Evolutionary conservation across 2,797 vertebrate species (phyloP).

Genomic region (Clamator glandarius): DNA sequence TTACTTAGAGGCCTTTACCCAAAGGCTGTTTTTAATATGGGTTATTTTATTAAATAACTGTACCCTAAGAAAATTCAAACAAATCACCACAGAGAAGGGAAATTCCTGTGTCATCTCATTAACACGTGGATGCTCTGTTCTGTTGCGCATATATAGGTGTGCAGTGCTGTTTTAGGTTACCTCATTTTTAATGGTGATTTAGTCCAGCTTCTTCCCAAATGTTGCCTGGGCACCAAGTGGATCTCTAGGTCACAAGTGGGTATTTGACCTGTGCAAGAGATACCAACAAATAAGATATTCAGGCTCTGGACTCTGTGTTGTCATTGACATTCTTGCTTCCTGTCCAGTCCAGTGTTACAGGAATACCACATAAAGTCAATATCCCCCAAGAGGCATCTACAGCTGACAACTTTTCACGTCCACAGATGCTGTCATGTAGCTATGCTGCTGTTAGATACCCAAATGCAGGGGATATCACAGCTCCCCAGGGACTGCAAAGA

Average conservation of each 20-base stretch:
- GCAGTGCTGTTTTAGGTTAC: neutral
- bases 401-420: neutral
- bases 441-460: neutral
- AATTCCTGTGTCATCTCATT: neutral
- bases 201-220: neutral
- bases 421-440: neutral
- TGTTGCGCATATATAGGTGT: rapidly evolving
- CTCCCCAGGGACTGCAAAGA: neutral
- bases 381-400: neutral
- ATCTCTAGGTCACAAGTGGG: neutral
- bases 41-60: neutral
- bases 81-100: neutral
- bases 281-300: neutral
- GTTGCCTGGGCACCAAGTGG: neutral
- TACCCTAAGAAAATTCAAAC: neutral
- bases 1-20: neutral
- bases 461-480: neutral
- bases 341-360: neutral
- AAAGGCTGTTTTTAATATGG: neutral
- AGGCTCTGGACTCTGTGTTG: neutral
- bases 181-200: neutral
- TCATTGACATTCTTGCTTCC: neutral
- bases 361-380: neutral
- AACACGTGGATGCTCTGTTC: neutral
- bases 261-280: neutral